phyloP scores from a whole-genome alignment of 2,113 vertebrate genomes.

The Aphyosemion australe region DNA sequence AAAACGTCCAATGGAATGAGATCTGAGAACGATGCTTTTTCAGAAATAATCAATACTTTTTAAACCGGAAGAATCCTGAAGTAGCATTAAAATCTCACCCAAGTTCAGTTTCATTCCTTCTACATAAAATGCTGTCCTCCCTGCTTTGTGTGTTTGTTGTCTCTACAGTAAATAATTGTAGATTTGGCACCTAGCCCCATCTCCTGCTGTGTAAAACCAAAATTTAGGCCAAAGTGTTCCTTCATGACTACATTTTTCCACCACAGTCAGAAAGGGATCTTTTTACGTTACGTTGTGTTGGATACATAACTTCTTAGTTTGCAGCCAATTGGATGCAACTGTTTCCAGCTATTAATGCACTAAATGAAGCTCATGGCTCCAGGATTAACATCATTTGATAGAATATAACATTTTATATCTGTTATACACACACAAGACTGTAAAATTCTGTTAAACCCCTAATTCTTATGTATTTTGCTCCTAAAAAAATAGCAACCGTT shows the following conservation, averaged over 20 bases:
- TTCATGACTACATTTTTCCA: constrained; percentile 29
- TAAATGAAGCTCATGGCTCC: neutral
- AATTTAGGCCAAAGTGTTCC: constrained; percentile 22
- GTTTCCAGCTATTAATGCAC: neutral
- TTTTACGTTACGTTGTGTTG: neutral
- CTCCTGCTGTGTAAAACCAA: constrained; percentile 43
- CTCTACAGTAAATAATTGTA: constrained; percentile 30
- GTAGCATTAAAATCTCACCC: constrained; percentile 13
- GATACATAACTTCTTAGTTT: neutral
- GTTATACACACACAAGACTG: neutral
- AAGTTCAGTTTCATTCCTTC: constrained; percentile 26
- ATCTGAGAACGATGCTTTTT: neutral
- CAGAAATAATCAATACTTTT: neutral
- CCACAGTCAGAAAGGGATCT: constrained; percentile 24
- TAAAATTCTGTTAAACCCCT: neutral
- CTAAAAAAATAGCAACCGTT: neutral
- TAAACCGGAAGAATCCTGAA: neutral
- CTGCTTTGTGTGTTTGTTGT: constrained; percentile 21
- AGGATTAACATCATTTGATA: neutral
- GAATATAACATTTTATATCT: neutral
- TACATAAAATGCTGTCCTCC: neutral
- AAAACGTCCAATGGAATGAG: neutral
- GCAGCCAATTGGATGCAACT: neutral
- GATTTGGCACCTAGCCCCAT: constrained; percentile 41
- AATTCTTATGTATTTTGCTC: neutral